Base-by-base conservation (phyloP, 1,140 invertebrate genomes). In the Macrosteles quadrilineatus region DNA sequence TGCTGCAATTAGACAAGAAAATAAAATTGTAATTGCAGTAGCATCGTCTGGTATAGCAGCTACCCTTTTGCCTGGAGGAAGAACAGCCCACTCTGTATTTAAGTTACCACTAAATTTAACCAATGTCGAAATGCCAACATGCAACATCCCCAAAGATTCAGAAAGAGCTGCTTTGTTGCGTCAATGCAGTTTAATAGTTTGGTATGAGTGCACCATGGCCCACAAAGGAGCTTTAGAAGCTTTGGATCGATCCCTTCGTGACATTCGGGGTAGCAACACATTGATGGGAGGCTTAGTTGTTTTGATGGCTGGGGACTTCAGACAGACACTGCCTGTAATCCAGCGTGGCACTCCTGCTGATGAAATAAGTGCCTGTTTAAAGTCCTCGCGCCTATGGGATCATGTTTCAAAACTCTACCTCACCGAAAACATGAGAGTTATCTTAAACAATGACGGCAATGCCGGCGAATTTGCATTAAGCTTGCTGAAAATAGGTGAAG, bases 1-100 rank as follows among this genome's bases (percentile, higher is more conserved):
- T n/a, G 19, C 19, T 4, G 6, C 6, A 9, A 6, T 55, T 23
- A 6, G 50, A 55, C 14, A 55, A 11, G 50, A 55, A 9, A 14
- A 11, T 4, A 55, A 55, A 11, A 55, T 55, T n/a, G 50, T 23
- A 11, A 4, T 55, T 6, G 50, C 50, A n/a, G 50, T 55, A 55
- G 19, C 50, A 9, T 55, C 50, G 6, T 55, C 19, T 6, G 19
- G 50, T 21, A 55, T 55, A 12, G 50, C 50, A 30, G 73, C 74
- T 67, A 67, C 81, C 19, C 82, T 78, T 40, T 73, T 84, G 1
- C 75, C 84, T 32, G 70, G 78, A 70, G 79, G 80, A 23, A 71
- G 79, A 76, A 87, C 83, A 40, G 80, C 80, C 64, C 83, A 86
- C 79, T 84, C 79, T 3, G 77, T 78, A 55, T 81, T 87, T 23